Evolutionary conservation across 2,797 vertebrate species (phyloP).

Genomic region (Gila robusta): DNA sequence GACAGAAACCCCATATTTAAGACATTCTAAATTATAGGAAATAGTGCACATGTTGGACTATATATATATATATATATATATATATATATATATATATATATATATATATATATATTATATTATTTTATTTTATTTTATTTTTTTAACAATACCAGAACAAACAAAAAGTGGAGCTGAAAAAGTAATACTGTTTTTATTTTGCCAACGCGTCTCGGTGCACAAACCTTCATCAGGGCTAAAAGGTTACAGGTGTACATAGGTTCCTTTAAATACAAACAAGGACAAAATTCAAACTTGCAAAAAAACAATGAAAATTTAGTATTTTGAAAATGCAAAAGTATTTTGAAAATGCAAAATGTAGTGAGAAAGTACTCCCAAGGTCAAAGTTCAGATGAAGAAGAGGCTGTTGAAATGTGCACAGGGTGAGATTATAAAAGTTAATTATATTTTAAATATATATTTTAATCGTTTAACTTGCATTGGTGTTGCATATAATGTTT

Average conservation of each 20-base stretch:
- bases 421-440: not conserved
- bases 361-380: not conserved
- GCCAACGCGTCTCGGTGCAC: too few relatives aligned
- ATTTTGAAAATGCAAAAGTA: not conserved
- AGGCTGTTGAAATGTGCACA: not conserved
- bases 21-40: not conserved
- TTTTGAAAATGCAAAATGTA: not conserved
- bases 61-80: not conserved
- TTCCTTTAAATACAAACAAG: too few relatives aligned
- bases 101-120: too few relatives aligned
- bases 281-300: too few relatives aligned
- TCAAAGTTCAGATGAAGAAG: not conserved
- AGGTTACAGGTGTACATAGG: too few relatives aligned
- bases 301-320: too few relatives aligned
- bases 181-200: too few relatives aligned
- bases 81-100: not conserved
- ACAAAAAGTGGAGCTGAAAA: too few relatives aligned
- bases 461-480: not conserved
- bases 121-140: too few relatives aligned
- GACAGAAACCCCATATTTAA: not conserved
- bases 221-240: too few relatives aligned
- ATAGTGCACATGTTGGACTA: not conserved
- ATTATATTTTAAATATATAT: too few relatives aligned
- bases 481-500: not conserved
- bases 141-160: too few relatives aligned